Evolutionary conservation across 2,888 invertebrate species (phyloP).

Genomic region (Drosophila multiciliata): DNA sequence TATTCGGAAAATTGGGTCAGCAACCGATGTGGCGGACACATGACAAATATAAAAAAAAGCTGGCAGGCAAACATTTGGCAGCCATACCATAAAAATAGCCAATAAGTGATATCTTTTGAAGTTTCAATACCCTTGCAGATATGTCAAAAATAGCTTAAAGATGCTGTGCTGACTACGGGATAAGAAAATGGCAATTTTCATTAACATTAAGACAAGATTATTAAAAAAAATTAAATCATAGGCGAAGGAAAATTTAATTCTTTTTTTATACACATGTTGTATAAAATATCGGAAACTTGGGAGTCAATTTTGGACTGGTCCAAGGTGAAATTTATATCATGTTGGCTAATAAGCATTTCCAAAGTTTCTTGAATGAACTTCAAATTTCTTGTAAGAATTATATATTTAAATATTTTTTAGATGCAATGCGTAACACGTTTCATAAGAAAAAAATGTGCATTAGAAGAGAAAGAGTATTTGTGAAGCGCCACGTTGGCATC

Average conservation of each 20-base stretch:
- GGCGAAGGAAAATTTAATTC: too few relatives aligned
- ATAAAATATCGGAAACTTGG: background rate
- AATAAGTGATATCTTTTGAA: background rate
- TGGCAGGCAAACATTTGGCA: slow-evolving; percentile 60
- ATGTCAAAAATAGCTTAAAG: background rate
- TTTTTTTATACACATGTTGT: background rate
- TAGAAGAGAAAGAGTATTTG: slow-evolving; percentile 10
- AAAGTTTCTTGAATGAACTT: background rate
- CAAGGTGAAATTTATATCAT: background rate
- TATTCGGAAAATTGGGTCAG: slow-evolving; percentile 64
- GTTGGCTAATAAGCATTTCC: background rate
- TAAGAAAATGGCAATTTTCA: background rate
- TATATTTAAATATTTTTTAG: background rate
- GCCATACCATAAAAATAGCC: slow-evolving; percentile 16
- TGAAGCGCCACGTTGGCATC: slow-evolving; percentile 27
- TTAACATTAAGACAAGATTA: background rate
- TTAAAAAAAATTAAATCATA: background rate
- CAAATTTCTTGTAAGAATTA: background rate
- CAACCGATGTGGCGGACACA: slow-evolving; percentile 60
- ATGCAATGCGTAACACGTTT: background rate
- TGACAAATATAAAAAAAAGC: slow-evolving; percentile 8
- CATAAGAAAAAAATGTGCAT: background rate
- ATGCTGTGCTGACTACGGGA: background rate
- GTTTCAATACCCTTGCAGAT: background rate
- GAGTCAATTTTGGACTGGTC: background rate